Conservation (phyloP, 2,888 invertebrate species). For the Horisme vitalbata region DNA sequence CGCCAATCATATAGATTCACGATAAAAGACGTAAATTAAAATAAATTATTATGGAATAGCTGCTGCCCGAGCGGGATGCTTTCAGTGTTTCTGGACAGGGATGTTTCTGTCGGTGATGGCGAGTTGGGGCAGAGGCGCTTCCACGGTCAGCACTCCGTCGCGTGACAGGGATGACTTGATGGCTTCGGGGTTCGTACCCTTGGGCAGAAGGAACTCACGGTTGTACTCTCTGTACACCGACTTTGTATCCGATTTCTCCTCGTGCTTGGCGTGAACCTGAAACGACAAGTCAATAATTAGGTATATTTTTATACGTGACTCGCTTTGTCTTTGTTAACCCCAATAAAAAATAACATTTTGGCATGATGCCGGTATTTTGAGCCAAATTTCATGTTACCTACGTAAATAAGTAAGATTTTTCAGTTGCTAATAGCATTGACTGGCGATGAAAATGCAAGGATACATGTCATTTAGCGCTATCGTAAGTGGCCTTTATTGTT, state of each 20-base stretch:
- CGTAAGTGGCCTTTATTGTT: conserved; percentile 13
- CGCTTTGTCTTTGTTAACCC: conserved; percentile 49
- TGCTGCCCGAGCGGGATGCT: conserved; percentile 53
- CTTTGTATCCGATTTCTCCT: conserved; percentile 98
- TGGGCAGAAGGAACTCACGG: conserved; percentile 97
- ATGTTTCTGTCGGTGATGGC: conserved; percentile 91
- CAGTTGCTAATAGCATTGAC: conserved; percentile 58
- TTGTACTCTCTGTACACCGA: conserved; percentile 99
- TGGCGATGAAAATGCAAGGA: conserved; percentile 37
- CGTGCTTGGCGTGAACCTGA: conserved; percentile 98
- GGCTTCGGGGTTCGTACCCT: conserved; percentile 97
- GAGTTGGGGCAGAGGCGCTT: conserved; percentile 96
- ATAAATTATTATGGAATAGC: conserved; percentile 83
- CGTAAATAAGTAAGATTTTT: conserved; percentile 46
- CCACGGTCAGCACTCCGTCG: conserved; percentile 97
- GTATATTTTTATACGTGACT: conserved; percentile 26
- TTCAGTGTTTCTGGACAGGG: conserved; percentile 87
- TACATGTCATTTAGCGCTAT: conserved; percentile 23
- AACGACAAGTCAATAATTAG: conserved; percentile 46
- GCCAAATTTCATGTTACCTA: conserved; percentile 46
- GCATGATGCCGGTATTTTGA: conserved; percentile 57
- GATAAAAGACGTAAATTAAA: conserved; percentile 73
- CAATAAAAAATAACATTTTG: conserved; percentile 55
- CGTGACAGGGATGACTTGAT: conserved; percentile 98
- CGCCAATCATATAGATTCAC: conserved; percentile 69